These are phyloP conservation scores for Meda fulgida DNA, from an alignment of 2,797 vertebrate genomes.

Conservation along the genomic window DNA sequence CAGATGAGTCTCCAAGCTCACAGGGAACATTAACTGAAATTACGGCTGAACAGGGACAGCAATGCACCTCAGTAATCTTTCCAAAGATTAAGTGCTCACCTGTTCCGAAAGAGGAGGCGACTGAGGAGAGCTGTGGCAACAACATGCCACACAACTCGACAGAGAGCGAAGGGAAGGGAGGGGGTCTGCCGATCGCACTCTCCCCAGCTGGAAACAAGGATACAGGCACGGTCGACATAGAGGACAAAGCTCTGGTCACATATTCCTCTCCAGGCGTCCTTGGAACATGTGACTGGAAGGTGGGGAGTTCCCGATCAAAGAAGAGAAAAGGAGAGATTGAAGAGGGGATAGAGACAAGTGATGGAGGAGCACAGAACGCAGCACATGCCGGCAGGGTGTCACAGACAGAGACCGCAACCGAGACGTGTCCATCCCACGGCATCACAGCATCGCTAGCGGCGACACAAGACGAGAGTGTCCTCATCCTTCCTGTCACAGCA, in stretches of 20 bases:
- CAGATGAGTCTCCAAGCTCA: constrained; percentile 60
- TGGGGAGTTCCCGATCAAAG: constrained; percentile 66
- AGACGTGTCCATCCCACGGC: constrained; percentile 71
- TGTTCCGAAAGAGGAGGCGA: constrained; percentile 64
- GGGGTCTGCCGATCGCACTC: constrained; percentile 57
- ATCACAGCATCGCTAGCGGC: constrained; percentile 77
- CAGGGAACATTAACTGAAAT: constrained; percentile 61
- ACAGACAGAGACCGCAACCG: constrained; percentile 70
- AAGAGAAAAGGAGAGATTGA: constrained; percentile 63
- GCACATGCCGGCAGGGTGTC: constrained; percentile 70
- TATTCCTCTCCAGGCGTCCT: constrained; percentile 64
- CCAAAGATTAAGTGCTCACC: constrained; percentile 68
- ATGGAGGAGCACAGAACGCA: constrained; percentile 70
- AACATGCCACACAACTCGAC: constrained; percentile 75
- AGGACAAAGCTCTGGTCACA: constrained; percentile 53
- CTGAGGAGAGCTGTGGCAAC: constrained; percentile 69
- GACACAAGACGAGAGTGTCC: constrained; percentile 68
- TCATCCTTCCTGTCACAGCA: constrained; percentile 62
- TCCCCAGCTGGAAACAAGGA: constrained; percentile 67
- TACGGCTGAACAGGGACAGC: constrained; percentile 47
- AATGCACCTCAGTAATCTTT: constrained; percentile 65
- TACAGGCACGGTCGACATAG: constrained; percentile 60
- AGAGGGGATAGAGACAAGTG: constrained; percentile 55
- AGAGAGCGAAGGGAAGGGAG: constrained; percentile 68
- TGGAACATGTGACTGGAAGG: constrained; percentile 67